Base-by-base conservation (phyloP, 2,797 vertebrate species). In the Falco berigora region DNA sequence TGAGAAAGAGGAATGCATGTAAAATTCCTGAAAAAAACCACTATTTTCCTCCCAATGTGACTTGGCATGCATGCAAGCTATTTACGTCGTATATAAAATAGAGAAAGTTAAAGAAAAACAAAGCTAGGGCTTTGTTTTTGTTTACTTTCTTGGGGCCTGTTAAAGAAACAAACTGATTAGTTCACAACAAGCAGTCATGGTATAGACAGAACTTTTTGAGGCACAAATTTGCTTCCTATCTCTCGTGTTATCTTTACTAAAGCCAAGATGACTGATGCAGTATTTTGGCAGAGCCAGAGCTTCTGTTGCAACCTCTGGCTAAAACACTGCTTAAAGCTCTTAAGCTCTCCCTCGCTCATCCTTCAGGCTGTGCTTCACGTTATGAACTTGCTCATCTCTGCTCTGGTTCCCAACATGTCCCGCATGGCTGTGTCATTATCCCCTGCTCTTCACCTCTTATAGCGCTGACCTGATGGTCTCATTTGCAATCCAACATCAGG, bases 31-130 rank as follows among this genome's bases (percentile, higher is more conserved):
- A 46, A 56, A 52, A 74, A 47, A 1, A 0, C 4, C 17, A 6
- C 14, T 22, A 1, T 66, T 90, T 92, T 90, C 32, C 9, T 73
- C 32, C 49, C 25, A 10, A 1, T 0, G 4, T 13, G 27, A 20
- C 32, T 32, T 15, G 50, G 25, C 30, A 6, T 19, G 18, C 8
- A 5, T 0, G 0, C 1, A 5, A 74, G 32, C 53, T 84, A 1
- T 14, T 74, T n/a, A 25, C 9, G 24, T 19, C 23, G 30, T 17
- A 12, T 12, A 14, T 18, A 49, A 58, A 74, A 11, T 18, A 38
- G 46, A 58, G 38, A 42, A 42, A 18, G 17, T 19, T 38, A 86
- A 15, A 32, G 68, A 68, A 85, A 91, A 89, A 49, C 38, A 40
- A 40, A 40, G 28, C 56, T 36, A 32, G 36, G 18, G 21, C 13